Conservation (phyloP, 2,113 vertebrate genomes). For the Notothenia coriiceps region DNA sequence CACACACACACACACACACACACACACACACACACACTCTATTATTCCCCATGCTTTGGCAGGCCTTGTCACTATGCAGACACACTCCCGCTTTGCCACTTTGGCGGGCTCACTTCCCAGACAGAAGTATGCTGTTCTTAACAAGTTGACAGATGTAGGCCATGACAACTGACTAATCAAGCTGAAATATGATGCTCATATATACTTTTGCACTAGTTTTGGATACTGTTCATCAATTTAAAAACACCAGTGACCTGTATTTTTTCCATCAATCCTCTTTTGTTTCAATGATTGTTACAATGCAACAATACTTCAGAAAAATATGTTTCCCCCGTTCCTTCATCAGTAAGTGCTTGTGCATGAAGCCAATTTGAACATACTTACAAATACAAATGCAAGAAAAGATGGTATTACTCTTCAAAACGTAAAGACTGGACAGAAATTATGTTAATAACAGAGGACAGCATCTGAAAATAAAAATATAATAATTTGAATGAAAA, state of each 20-base stretch:
- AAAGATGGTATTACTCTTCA: too few species aligned
- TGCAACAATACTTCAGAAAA: not conserved
- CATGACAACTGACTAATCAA: slow-evolving; percentile 49
- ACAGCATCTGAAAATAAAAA: too few species aligned
- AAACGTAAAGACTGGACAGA: too few species aligned
- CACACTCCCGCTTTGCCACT: slow-evolving; percentile 56
- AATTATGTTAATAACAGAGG: too few species aligned
- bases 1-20: not conserved
- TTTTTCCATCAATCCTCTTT: slow-evolving; percentile 5
- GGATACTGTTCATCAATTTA: not conserved
- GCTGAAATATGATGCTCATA: slow-evolving; percentile 3
- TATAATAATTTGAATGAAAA: too few species aligned
- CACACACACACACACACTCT: not conserved
- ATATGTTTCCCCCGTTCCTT: too few species aligned
- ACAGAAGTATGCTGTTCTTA: slow-evolving; percentile 44
- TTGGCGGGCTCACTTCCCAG: slow-evolving; percentile 34
- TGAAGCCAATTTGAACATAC: too few species aligned
- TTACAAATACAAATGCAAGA: too few species aligned
- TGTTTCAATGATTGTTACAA: not conserved
- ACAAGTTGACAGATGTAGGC: slow-evolving; percentile 72
- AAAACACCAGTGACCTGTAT: slow-evolving; percentile 13
- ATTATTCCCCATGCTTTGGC: slow-evolving; percentile 49
- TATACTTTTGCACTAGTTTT: slow-evolving; percentile 9
- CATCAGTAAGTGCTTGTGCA: too few species aligned
- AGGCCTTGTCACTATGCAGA: slow-evolving; percentile 71